Base-by-base conservation (phyloP, 2,888 invertebrate species). In the Panzeria rudis region DNA sequence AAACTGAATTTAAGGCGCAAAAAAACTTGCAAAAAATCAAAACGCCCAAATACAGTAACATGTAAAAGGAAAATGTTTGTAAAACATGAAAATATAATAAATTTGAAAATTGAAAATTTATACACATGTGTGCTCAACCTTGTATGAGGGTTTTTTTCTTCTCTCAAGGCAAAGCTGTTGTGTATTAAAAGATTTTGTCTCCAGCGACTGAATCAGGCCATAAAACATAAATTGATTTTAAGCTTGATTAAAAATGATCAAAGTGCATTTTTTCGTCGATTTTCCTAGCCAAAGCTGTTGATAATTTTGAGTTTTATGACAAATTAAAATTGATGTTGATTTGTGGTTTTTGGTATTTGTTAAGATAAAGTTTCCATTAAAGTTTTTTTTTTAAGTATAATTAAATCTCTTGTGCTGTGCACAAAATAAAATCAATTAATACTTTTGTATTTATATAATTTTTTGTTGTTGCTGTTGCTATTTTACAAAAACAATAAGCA, bases 301-400 rank as follows among this genome's bases (percentile, higher is more conserved):
- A 69, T 79, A 71, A 71, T 69, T 62, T 75, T 2, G 44, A 73
- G 44, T 78, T 85, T 75, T 77, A 64, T 78, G 85, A 85, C 85
- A 85, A 85, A 85, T 85, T 85, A 75, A 82, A 81, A 82, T 59
- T 78, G 77, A 78, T 85, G 77, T 78, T 82, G 85, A 82, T 73
- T 78, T 82, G 82, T 62, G 69, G 81, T 82, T 85, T 85, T 78
- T 32, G 61, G 62, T 29, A 56, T 78, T 82, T 75, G 56, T 59
- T 61, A 6, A 7, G 25, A 38, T 38, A 3, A 3, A 11, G 35
- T 29, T 47, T 75, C 3, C 7, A 17, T 44, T 44, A 25, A 52
- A 25, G 3, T 50, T 29, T n/a, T n/a, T n/a, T n/a, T n/a, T n/a
- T 69, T n/a, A 15, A 35, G 13, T 44, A 38, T 23, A 64, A 72